These are phyloP conservation scores for Ptiloglossa arizonensis DNA, from an alignment of 1,140 invertebrate species.

Conservation along the genomic window DNA sequence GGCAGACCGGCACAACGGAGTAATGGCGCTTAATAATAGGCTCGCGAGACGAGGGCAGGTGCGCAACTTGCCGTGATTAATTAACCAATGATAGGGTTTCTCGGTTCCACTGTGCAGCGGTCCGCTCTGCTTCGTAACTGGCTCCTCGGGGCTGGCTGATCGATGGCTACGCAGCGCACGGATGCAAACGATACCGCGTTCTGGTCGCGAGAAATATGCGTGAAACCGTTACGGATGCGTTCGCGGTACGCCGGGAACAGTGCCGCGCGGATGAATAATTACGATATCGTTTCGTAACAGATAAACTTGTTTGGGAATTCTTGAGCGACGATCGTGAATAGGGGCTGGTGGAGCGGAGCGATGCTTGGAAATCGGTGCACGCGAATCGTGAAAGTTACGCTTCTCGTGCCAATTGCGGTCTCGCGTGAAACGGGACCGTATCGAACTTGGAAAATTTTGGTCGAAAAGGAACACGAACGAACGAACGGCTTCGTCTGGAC, in stretches of 20 bases:
- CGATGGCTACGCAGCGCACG: conserved; percentile 27
- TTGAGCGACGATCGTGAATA: not conserved
- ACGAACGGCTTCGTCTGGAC: too few species aligned
- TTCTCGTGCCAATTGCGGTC: not conserved
- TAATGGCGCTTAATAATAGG: conserved; percentile 71
- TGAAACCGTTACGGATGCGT: conserved; percentile 3
- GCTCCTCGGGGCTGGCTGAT: conserved; percentile 27
- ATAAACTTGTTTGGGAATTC: conserved; percentile 46
- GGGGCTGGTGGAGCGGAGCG: too few species aligned
- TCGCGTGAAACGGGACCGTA: not conserved
- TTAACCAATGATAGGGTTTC: conserved; percentile 67
- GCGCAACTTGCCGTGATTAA: conserved; percentile 64
- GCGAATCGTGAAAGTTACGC: conserved; percentile 30
- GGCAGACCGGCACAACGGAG: conserved; percentile 43
- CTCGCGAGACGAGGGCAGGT: conserved; percentile 62
- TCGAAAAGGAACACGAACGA: not conserved
- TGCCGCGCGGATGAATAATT: not conserved
- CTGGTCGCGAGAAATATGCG: not conserved
- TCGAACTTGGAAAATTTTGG: not conserved
- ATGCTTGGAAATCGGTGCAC: conserved; percentile 11
- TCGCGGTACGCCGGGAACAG: not conserved
- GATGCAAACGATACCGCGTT: conserved; percentile 20
- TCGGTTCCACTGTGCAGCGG: conserved; percentile 12
- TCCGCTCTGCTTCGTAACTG: conserved; percentile 1
- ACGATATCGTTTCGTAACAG: conserved; percentile 8